Base-by-base conservation (phyloP, 2,797 vertebrate species). In the Mareca strepera region DNA sequence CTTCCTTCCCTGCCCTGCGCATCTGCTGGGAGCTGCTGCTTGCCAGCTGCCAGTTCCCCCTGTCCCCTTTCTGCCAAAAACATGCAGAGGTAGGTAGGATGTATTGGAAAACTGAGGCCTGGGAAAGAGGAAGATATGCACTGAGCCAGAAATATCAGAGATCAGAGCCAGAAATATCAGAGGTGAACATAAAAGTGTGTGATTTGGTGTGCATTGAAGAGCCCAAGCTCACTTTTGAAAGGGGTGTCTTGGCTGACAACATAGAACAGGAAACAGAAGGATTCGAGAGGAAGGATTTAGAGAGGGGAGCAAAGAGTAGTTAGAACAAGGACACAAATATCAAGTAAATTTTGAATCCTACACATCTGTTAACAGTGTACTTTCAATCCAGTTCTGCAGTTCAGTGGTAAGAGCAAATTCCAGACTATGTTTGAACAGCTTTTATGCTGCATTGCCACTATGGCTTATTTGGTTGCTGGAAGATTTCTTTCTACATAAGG, bases 1-100 rank as follows among this genome's bases (percentile, higher is more conserved):
- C 95, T 96, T 97, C 95, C 96, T 96, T 85, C 44, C 35, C 74
- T 53, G 41, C 2, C 4, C 67, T 79, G 59, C 1, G 4, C 87
- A 90, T 96, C 87, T 95, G 90, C 86, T 93, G 70, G 92, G 77
- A 93, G 48, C 56, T 80, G 63, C 81, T 94, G 73, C 92, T 92
- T 84, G 86, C 94, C 88, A 95, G 70, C 74, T 96, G 91, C 83
- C 56, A 31, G 82, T 82, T 96, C 72, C 78, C 75, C 64, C 81
- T 82, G 58, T 48, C 48, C 50, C 44, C 3, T 23, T 80, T 74
- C 60, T 92, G 80, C 90, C 77, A 94, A 93, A 90, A 95, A 55
- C 3, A 39, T 74, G 74, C 63, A 77, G 90, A 93, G 68, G 63
- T 92, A 85, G 78, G 53, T 88, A 62, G 50, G 72, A 84, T 86